Evolutionary conservation across 2,797 vertebrate genomes (phyloP).

Genomic region (Anguilla anguilla): DNA sequence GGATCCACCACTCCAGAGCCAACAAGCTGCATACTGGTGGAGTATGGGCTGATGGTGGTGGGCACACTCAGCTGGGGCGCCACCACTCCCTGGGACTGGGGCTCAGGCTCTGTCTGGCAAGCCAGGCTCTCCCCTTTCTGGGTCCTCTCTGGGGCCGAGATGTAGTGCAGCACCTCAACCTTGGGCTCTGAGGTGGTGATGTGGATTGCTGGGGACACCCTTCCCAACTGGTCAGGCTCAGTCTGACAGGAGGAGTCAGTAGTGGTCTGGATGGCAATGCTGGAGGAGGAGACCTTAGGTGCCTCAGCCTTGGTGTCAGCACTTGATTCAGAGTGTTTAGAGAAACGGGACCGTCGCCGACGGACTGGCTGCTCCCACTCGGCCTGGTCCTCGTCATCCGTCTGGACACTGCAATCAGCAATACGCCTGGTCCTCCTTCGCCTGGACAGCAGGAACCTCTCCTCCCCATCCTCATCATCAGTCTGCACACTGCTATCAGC

Average conservation of each 20-base stretch:
- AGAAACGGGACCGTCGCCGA: constrained; percentile 85
- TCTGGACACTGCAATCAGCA: constrained; percentile 94
- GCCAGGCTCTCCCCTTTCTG: constrained; percentile 92
- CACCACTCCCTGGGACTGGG: constrained; percentile 84
- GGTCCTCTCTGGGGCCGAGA: constrained; percentile 95
- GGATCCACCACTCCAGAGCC: constrained; percentile 81
- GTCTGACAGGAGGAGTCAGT: constrained; percentile 96
- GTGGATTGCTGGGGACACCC: constrained; percentile 90
- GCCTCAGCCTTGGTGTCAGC: constrained; percentile 70
- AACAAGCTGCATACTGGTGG: constrained; percentile 81
- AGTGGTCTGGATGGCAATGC: constrained; percentile 92
- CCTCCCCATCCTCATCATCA: constrained; percentile 92
- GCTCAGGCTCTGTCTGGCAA: constrained; percentile 93
- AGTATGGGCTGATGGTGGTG: constrained; percentile 88
- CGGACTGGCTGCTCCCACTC: constrained; percentile 93
- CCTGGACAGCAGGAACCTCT: constrained; percentile 87
- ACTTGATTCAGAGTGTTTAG: constrained; percentile 82
- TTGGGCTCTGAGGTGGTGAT: constrained; percentile 91
- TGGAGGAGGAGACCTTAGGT: constrained; percentile 75
- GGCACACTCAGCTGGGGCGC: constrained; percentile 89
- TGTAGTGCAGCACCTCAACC: constrained; percentile 95
- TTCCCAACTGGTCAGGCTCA: constrained; percentile 86
- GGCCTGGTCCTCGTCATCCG: constrained; percentile 88
- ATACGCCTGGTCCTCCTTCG: constrained; percentile 85
- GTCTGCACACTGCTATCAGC: constrained; percentile 96